Evolutionary conservation across 2,888 invertebrate species (phyloP).

Genomic region (Amblyjoppa proteus): DNA sequence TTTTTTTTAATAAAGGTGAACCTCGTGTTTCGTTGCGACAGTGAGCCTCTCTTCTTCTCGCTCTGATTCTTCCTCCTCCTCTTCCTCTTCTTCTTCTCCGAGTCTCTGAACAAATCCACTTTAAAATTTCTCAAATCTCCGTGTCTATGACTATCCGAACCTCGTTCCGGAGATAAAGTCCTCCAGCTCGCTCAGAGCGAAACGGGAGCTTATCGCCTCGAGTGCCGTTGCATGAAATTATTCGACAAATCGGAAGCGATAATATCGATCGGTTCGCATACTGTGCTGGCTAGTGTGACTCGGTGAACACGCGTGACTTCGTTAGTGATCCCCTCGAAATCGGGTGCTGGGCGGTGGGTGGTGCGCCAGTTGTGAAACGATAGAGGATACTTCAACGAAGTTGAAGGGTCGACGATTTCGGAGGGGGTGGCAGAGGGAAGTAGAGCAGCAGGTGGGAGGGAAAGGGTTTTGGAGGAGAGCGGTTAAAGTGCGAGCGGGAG

Average conservation of each 20-base stretch:
- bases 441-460: background rate
- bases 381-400: constrained; percentile 16
- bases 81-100: background rate
- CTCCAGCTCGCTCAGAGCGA: background rate
- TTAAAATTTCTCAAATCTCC: background rate
- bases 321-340: constrained; percentile 26
- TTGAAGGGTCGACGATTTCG: constrained; percentile 22
- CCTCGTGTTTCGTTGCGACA: constrained; percentile 3
- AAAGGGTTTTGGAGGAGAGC: constrained; percentile 20
- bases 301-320: constrained; percentile 38
- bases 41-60: constrained; percentile 12
- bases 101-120: background rate
- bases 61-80: constrained; percentile 2
- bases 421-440: constrained; percentile 2
- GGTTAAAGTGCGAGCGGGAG: constrained; percentile 14
- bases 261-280: background rate
- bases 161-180: background rate
- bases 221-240: constrained; percentile 27
- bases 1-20: constrained; percentile 14
- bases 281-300: constrained; percentile 7
- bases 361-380: background rate
- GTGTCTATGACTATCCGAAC: background rate
- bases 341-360: background rate
- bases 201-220: background rate
- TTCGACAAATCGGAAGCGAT: background rate